Conservation (phyloP, 1,140 invertebrate species). For the Drosophila trapezifrons region DNA sequence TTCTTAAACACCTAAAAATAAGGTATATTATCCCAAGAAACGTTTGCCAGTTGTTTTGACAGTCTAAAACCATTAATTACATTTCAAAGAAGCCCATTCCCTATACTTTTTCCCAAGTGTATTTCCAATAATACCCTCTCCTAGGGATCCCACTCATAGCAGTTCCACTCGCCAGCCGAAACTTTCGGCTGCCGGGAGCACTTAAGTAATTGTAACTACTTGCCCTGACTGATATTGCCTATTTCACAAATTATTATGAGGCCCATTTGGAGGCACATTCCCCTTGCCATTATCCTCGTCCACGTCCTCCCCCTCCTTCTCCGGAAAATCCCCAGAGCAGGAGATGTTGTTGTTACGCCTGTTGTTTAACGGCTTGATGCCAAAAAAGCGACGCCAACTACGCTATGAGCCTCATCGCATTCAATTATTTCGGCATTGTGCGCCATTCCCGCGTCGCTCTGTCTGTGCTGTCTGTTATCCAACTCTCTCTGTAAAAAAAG, state of each 20-base stretch:
- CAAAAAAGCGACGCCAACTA: constrained; percentile 73
- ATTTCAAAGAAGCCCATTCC: too few relatives aligned
- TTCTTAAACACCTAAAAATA: too few relatives aligned
- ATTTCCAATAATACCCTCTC: constrained; percentile 5
- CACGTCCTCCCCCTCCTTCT: constrained; percentile 15
- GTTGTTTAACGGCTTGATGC: constrained; percentile 81
- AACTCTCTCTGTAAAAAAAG: constrained; percentile 22
- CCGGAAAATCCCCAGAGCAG: constrained; percentile 36
- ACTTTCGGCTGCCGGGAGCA: constrained; percentile 60
- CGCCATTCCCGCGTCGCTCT: constrained; percentile 40
- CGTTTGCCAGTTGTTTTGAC: too few relatives aligned
- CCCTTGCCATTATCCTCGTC: constrained; percentile 18
- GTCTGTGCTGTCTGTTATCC: constrained; percentile 38
- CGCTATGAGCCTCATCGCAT: constrained; percentile 80
- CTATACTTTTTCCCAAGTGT: background rate
- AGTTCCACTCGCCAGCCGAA: constrained; percentile 19
- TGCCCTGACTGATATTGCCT: constrained; percentile 79
- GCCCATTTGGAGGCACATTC: constrained; percentile 78
- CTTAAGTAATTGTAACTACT: constrained; percentile 83
- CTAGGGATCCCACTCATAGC: background rate
- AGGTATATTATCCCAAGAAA: too few relatives aligned
- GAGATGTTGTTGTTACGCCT: constrained; percentile 62
- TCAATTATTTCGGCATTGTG: constrained; percentile 82
- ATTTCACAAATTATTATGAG: constrained; percentile 82
- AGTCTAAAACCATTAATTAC: too few relatives aligned